These are phyloP conservation scores for Erythrocercus mccallii DNA, from an alignment of 2,113 vertebrate species.

Conservation along the genomic window DNA sequence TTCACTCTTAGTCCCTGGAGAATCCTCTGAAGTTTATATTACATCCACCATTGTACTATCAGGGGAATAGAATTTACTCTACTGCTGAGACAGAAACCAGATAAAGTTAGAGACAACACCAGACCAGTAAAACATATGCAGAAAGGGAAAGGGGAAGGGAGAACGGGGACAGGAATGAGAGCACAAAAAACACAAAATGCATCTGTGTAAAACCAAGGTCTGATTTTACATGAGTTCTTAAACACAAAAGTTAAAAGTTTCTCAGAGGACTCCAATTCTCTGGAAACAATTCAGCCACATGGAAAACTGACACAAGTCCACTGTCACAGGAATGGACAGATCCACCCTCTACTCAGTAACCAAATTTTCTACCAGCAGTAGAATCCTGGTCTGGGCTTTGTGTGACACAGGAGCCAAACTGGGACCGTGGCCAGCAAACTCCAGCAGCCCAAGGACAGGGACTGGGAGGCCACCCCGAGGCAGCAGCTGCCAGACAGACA, in stretches of 20 bases:
- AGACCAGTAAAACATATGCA: conserved; percentile 57
- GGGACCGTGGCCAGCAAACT: neutral
- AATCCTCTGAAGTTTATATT: conserved; percentile 50
- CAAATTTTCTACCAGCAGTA: neutral
- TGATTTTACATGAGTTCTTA: conserved; percentile 4
- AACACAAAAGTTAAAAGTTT: neutral
- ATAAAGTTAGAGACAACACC: conserved; percentile 59
- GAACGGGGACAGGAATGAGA: conserved; percentile 6
- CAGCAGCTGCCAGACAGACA: neutral
- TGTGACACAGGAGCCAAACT: neutral
- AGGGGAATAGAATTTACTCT: conserved; percentile 56
- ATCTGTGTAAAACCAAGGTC: conserved; percentile 20
- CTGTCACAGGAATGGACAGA: neutral
- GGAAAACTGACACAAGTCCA: neutral
- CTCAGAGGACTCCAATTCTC: neutral
- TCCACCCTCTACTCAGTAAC: neutral
- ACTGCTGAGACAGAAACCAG: conserved; percentile 62
- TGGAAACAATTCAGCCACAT: neutral
- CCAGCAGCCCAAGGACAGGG: neutral
- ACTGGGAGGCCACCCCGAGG: neutral
- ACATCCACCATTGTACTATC: conserved; percentile 46
- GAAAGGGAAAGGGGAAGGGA: conserved; percentile 34
- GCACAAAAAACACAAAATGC: conserved; percentile 34
- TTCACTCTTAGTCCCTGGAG: conserved; percentile 62
- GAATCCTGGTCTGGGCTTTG: neutral